A percentile compares a stretch with the other conserved stretches of the same genome.
Evolutionary conservation across 2,888 invertebrate genomes (phyloP).

Genomic region (Odontocolon sp.): DNA sequence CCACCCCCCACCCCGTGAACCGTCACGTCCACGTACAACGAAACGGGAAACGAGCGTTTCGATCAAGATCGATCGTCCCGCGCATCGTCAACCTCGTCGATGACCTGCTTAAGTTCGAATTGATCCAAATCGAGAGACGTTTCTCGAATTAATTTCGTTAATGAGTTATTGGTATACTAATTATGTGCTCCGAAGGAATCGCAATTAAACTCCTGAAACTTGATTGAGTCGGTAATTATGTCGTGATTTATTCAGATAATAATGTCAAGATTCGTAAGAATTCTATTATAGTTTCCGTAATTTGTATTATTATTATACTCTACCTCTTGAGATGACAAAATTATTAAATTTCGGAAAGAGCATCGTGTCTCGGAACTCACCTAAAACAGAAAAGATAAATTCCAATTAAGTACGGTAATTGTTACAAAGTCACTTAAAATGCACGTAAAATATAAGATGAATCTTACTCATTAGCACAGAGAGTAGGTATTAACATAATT

Average conservation of each 20-base stretch:
- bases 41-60: constrained; percentile 80
- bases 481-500: background rate
- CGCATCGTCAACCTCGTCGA: constrained; percentile 31
- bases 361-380: constrained; percentile 48
- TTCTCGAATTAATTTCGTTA: constrained; percentile 40
- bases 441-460: constrained; percentile 1
- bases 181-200: too few species aligned
- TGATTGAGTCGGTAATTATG: too few species aligned
- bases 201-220: too few species aligned
- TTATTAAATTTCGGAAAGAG: background rate
- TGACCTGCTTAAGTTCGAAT: constrained; percentile 65
- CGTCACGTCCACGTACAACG: constrained; percentile 59
- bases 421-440: background rate
- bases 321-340: constrained; percentile 23
- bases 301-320: background rate
- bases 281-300: background rate
- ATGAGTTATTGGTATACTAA: background rate
- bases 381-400: constrained; percentile 58
- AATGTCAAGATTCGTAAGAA: background rate
- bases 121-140: constrained; percentile 44
- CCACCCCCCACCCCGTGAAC: constrained; percentile 55
- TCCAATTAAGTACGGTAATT: background rate
- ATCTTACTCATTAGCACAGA: constrained; percentile 3
- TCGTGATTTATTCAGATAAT: too few species aligned
- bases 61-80: constrained; percentile 79